Conservation (phyloP, 2,888 invertebrate genomes). For the Heteropelma amictum region DNA sequence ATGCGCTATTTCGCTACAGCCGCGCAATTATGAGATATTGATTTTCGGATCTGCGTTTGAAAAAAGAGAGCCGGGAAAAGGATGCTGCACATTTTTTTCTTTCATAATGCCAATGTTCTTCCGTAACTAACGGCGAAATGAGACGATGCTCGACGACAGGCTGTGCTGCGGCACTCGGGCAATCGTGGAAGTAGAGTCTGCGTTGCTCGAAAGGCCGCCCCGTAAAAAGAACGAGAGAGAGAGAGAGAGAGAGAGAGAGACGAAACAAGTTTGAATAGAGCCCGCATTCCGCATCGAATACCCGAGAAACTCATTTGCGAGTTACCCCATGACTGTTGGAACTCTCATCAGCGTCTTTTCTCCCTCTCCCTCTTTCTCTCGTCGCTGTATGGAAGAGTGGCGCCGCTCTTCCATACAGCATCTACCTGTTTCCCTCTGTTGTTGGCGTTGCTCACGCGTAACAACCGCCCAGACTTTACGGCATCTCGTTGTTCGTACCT, state of each 20-base stretch:
- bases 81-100: neutral
- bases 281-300: slow-evolving; percentile 73
- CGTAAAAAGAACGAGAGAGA: slow-evolving; percentile 16
- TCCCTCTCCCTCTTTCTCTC: slow-evolving; percentile 16
- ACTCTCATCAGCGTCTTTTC: slow-evolving; percentile 33
- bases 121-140: neutral
- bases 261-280: slow-evolving; percentile 69
- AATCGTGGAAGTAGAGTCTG: slow-evolving; percentile 8
- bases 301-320: slow-evolving; percentile 74
- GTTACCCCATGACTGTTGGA: slow-evolving; percentile 62
- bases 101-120: neutral
- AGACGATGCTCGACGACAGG: neutral
- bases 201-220: neutral
- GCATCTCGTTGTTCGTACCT: neutral
- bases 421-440: slow-evolving; percentile 25
- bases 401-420: slow-evolving; percentile 20
- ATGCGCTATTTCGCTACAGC: too few species aligned
- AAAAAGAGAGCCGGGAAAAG: too few species aligned
- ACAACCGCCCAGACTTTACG: slow-evolving; percentile 22
- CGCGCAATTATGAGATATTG: too few species aligned
- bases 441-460: slow-evolving; percentile 35
- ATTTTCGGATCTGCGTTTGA: too few species aligned
- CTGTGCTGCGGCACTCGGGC: neutral
- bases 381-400: slow-evolving; percentile 13
- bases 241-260: slow-evolving; percentile 38